A percentile compares a stretch with the other conserved stretches of the same genome.
phyloP scores from a whole-genome alignment of 2,888 invertebrate genomes.

The Synergus gifuensis region DNA sequence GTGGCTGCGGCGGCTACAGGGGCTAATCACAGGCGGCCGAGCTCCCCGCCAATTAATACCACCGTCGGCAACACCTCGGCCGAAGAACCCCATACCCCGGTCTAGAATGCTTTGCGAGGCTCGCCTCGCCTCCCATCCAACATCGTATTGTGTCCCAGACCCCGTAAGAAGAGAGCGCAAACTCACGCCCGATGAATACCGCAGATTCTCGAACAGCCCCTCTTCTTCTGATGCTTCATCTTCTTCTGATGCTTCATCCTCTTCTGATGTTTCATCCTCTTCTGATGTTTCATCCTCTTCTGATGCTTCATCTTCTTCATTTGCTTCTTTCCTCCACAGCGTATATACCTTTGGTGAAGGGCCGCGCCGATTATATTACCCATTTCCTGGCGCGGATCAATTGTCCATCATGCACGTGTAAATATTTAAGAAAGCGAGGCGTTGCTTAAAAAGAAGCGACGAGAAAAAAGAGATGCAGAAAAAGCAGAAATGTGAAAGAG shows the following conservation, averaged over 20 bases:
- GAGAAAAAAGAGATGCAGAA: not conserved
- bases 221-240: conserved; percentile 43
- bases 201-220: conserved; percentile 39
- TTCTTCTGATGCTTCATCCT: conserved; percentile 37
- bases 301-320: conserved; percentile 27
- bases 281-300: conserved; percentile 35
- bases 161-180: conserved; percentile 48
- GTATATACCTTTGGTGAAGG: conserved; percentile 17
- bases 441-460: not conserved
- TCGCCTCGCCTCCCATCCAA: not conserved
- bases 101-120: conserved; percentile 38
- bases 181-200: conserved; percentile 47
- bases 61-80: conserved; percentile 72
- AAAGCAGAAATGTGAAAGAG: not conserved
- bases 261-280: conserved; percentile 33
- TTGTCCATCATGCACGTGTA: conserved; percentile 35
- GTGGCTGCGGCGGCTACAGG: conserved; percentile 63
- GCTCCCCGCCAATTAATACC: conserved; percentile 75
- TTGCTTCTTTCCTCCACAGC: conserved; percentile 37
- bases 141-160: conserved; percentile 32
- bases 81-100: conserved; percentile 44
- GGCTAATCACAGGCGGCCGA: conserved; percentile 69
- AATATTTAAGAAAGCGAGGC: conserved; percentile 33
- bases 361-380: conserved; percentile 29
- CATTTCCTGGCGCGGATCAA: conserved; percentile 1